Percentiles rank a stretch among this genome's conserved stretches.
These are phyloP conservation scores for Petroica traversi DNA, from an alignment of 2,113 vertebrate species.

Conservation along the genomic window DNA sequence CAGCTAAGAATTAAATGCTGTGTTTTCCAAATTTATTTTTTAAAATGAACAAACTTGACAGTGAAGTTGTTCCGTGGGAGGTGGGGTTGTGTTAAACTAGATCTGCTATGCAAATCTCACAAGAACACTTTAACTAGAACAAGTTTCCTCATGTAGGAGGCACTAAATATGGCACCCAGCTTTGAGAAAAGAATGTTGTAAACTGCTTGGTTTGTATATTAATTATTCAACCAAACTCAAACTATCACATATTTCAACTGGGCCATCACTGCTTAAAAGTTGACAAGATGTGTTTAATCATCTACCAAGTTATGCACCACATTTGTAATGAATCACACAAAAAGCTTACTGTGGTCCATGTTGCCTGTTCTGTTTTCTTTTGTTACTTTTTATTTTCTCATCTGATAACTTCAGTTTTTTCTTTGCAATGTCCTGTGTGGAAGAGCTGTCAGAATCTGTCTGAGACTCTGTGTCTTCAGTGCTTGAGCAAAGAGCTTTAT, in stretches of 20 bases:
- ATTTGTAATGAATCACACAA: neutral
- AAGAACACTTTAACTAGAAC: neutral
- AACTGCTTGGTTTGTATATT: neutral
- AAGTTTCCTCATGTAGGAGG: neutral
- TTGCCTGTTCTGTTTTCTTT: neutral
- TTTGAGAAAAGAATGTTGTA: neutral
- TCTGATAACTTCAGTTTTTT: neutral
- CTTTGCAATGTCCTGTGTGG: neutral
- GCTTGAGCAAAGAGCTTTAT: neutral
- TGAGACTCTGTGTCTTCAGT: neutral
- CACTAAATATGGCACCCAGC: neutral
- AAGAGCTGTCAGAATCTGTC: neutral
- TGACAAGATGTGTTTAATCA: neutral
- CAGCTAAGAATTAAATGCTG: neutral
- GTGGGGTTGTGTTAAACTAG: neutral
- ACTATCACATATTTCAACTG: neutral
- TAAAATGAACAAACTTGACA: neutral
- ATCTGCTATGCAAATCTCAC: neutral
- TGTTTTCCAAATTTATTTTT: neutral
- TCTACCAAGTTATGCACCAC: neutral
- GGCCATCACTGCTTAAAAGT: neutral
- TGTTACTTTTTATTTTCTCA: neutral
- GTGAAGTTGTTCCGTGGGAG: neutral
- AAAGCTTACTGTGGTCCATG: conserved; percentile 5
- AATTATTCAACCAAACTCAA: neutral